These are phyloP conservation scores for Ameiurus melas DNA, from an alignment of 2,113 vertebrate species.

Conservation along the genomic window DNA sequence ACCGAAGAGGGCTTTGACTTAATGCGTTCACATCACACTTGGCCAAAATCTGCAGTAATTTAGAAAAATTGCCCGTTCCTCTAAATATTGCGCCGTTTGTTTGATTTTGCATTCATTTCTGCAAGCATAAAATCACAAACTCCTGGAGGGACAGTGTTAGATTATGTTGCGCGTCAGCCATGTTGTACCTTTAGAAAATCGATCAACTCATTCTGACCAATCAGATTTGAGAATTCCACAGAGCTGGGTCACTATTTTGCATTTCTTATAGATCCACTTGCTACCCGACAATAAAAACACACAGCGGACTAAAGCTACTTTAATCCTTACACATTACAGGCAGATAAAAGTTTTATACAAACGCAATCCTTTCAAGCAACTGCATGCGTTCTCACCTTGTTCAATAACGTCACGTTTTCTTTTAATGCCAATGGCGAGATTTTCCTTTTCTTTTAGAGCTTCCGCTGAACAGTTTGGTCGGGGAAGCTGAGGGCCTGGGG, in stretches of 20 bases:
- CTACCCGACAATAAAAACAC: neutral
- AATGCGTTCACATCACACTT: too few species aligned
- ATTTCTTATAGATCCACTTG: neutral
- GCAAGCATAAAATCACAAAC: too few species aligned
- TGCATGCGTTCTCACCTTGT: conserved; percentile 70
- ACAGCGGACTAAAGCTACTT: neutral
- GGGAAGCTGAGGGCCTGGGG: conserved; percentile 86
- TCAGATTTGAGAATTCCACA: neutral
- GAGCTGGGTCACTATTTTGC: neutral
- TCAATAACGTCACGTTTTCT: conserved; percentile 85
- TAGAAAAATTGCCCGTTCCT: too few species aligned
- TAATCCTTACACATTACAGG: neutral
- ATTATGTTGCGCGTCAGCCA: neutral
- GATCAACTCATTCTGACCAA: neutral
- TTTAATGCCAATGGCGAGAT: conserved; percentile 74
- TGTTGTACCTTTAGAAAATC: neutral
- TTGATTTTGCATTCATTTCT: too few species aligned
- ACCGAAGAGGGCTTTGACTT: too few species aligned
- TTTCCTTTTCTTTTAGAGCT: conserved; percentile 84
- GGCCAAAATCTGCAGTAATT: too few species aligned
- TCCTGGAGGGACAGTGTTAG: too few species aligned
- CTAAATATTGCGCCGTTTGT: too few species aligned
- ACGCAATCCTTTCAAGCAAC: neutral
- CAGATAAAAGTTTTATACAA: neutral
- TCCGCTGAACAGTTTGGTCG: conserved; percentile 86